phyloP scores from a whole-genome alignment of 1,140 invertebrate species.

The Listronotus oregonensis region DNA sequence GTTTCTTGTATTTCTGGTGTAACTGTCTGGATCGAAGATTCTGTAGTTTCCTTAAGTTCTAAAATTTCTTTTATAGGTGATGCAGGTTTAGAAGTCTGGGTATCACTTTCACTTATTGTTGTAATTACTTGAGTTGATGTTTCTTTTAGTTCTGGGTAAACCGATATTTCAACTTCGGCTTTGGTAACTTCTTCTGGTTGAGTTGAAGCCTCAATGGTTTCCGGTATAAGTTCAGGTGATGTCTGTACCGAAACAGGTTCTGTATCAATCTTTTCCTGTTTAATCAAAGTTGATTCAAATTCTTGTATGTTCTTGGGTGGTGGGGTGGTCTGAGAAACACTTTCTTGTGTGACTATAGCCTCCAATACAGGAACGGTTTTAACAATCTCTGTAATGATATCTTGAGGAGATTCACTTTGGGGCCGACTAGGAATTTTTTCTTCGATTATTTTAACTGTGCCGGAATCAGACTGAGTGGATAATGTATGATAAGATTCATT shows the following conservation, averaged over 20 bases:
- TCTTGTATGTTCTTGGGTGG: slow-evolving; percentile 31
- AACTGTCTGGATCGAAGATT: slow-evolving; percentile 63
- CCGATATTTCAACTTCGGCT: slow-evolving; percentile 34
- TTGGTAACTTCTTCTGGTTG: slow-evolving; percentile 44
- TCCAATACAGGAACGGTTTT: slow-evolving; percentile 65
- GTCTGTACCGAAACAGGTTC: slow-evolving; percentile 66
- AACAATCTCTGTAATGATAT: slow-evolving; percentile 60
- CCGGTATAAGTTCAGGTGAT: slow-evolving; percentile 58
- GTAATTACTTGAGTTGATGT: slow-evolving; percentile 50
- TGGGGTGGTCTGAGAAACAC: slow-evolving; percentile 58
- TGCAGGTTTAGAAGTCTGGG: slow-evolving; percentile 45
- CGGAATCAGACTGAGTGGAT: slow-evolving; percentile 62
- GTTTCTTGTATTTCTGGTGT: slow-evolving; percentile 48
- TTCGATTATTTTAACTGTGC: slow-evolving; percentile 68
- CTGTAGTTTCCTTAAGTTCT: slow-evolving; percentile 50
- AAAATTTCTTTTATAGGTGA: slow-evolving; percentile 50
- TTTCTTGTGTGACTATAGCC: slow-evolving; percentile 59
- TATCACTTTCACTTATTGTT: slow-evolving; percentile 41
- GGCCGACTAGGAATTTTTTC: slow-evolving; percentile 59
- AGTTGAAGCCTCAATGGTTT: slow-evolving; percentile 54
- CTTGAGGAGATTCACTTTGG: slow-evolving; percentile 56
- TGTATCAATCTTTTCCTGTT: slow-evolving; percentile 21
- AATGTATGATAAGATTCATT: slow-evolving; percentile 63
- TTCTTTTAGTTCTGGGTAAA: slow-evolving; percentile 48
- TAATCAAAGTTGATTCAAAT: background rate